Conservation (phyloP, 2,888 invertebrate genomes). For the Galerucella pusilla region DNA sequence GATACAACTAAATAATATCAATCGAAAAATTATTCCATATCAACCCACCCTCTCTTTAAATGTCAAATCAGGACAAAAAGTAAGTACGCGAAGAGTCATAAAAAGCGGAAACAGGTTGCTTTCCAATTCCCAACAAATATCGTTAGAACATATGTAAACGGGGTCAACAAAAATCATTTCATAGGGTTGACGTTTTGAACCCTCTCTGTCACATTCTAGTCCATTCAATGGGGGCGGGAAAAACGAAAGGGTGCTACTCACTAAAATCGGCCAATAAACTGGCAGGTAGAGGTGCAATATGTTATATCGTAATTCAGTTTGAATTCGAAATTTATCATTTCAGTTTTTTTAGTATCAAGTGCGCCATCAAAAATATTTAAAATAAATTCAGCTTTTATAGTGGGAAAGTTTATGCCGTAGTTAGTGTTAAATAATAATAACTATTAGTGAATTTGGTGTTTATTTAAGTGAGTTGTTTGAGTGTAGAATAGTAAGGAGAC, state of each 20-base stretch:
- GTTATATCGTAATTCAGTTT: constrained; percentile 57
- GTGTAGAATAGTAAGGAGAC: no score
- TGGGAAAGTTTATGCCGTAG: not conserved
- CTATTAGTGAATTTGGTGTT: not conserved
- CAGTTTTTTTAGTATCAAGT: constrained; percentile 14
- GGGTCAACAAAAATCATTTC: constrained; percentile 53
- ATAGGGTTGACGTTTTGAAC: constrained; percentile 51
- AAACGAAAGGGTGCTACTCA: constrained; percentile 48
- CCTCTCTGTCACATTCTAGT: constrained; percentile 42
- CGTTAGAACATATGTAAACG: constrained; percentile 46
- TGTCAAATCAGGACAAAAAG: constrained; percentile 28
- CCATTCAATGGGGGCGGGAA: constrained; percentile 38
- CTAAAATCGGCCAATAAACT: constrained; percentile 58
- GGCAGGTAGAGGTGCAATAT: constrained; percentile 60
- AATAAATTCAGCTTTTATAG: not conserved
- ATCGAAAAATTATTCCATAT: constrained; percentile 1
- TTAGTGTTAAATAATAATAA: not conserved
- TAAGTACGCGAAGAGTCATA: not conserved
- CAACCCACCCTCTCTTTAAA: constrained; percentile 16
- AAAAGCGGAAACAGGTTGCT: constrained; percentile 50
- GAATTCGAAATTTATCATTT: constrained; percentile 45
- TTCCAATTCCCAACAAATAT: constrained; percentile 42
- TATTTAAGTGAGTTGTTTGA: no score
- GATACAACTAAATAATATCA: not conserved
- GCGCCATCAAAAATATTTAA: not conserved